phyloP scores from a whole-genome alignment of 2,888 invertebrate species.

The Cheilosia variabilis region DNA sequence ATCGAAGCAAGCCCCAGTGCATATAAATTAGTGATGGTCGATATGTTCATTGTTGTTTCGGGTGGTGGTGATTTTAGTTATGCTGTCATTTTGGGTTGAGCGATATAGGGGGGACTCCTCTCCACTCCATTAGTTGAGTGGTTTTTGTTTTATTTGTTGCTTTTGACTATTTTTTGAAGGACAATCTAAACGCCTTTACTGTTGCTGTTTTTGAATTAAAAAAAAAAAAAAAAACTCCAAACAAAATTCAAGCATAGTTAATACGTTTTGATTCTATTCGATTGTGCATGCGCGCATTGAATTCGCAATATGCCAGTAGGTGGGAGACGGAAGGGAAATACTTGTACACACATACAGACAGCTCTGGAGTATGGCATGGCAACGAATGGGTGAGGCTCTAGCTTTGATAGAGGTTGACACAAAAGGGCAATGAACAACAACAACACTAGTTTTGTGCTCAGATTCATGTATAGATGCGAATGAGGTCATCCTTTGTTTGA shows the following conservation, averaged over 20 bases:
- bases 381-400: slow-evolving; percentile 71
- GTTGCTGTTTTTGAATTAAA: slow-evolving; percentile 40
- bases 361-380: slow-evolving; percentile 30
- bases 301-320: slow-evolving; percentile 72
- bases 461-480: slow-evolving; percentile 37
- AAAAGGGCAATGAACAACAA: slow-evolving; percentile 74
- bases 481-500: slow-evolving; percentile 60
- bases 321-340: slow-evolving; percentile 65
- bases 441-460: slow-evolving; percentile 50
- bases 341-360: slow-evolving; percentile 30
- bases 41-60: slow-evolving; percentile 64
- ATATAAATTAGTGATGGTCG: slow-evolving; percentile 74
- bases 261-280: slow-evolving; percentile 68
- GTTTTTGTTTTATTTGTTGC: slow-evolving; percentile 3
- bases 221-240: slow-evolving; percentile 15
- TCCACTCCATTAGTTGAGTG: neutral
- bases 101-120: slow-evolving; percentile 23
- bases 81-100: slow-evolving; percentile 46
- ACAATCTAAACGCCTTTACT: slow-evolving; percentile 55
- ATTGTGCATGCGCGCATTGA: slow-evolving; percentile 74
- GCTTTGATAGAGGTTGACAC: slow-evolving; percentile 73
- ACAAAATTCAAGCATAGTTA: slow-evolving; percentile 54
- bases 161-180: slow-evolving; percentile 71
- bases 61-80: slow-evolving; percentile 52
- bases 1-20: slow-evolving; percentile 67